Evolutionary conservation across 2,113 vertebrate species (phyloP), one percentile per base, ranked within the genome.

Genomic region (Tretioscincus oriximinensis): DNA sequence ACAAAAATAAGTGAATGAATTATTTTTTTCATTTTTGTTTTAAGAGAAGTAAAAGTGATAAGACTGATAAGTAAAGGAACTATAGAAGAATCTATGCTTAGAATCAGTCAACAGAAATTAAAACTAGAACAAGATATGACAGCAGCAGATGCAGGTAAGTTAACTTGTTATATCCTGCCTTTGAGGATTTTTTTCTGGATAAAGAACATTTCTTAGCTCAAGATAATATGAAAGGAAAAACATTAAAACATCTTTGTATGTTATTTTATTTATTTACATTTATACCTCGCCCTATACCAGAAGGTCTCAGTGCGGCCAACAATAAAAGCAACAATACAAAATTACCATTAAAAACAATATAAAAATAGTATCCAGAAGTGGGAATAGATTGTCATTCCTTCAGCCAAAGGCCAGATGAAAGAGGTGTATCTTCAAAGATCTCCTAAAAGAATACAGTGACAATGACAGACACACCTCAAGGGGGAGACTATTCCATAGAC

Each of bases 121-220:
- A 98, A 97, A 87, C 93, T 99, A 86, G 97, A 99, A 76, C 96
- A 99, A 92, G 97, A 99, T 88, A 98, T 99, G 97, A 99, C 97
- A 4, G 91, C 97, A 71, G 85, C 95, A 81, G 97, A 98, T 86
- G 87, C 94, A 79, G 96, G 98, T 99, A 89, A 94, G 95, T 73
- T 78, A 18, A 58, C 74, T 81, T 60, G 28, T 6, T 74, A 16
- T 9, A 24, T 18, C 18, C 54, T 58, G 54, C 2, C 21, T 76
- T 61, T 69, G 16, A 31, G 28, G 16, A 58, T 58, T 58, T 58
- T 47, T 26, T 12, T 21, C 26, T 28, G 9, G 24, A 10, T 61
- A 31, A 65, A 9, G 64, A 47, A 26, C 26, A 64, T 28, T 4
- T n/a, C 12, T 29, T 35, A n/a, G 31, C n/a, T 7, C 68, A 63